Evolutionary conservation across 1,140 invertebrate species (phyloP), one percentile per base, ranked within the genome.

Genomic region (Geopemphigus sp.): DNA sequence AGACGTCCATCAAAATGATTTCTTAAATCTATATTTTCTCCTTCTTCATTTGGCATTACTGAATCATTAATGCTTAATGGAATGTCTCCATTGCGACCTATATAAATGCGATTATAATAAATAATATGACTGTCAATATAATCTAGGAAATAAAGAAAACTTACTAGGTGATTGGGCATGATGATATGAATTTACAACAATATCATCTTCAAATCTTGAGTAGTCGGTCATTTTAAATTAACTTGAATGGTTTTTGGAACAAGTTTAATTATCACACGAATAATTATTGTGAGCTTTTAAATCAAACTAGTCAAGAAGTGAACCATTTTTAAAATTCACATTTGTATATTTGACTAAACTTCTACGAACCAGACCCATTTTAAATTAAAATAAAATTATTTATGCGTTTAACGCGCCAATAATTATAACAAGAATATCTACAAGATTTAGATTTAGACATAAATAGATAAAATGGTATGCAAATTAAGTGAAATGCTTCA

Each of bases 141-240:
- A 39, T 50, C 12, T 5, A 50, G 5, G 5, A 1, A 22, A 54
- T n/a, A 12, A 73, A 73, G 12, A 29, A 74, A 39, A 59, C 57
- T 78, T 50, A 78, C 74, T 63, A 2, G 74, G 74, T 17, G 74
- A 78, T 78, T 78, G 74, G 3, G 74, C 56, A 39, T 76, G 81
- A 39, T 76, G 81, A 50, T 76, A 73, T 45, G 70, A 74, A 50
- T 78, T 81, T 11, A 78, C 73, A 26, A 81, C n/a, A 29, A 78
- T 66, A 26, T 81, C 81, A 17, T 76, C 81, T 66, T 73, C 70
- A 39, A 81, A 81, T 76, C 81, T 61, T n/a, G 61, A 64, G 26
- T 81, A 81, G 32, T 78, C 74, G 1, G 74, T 59, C 74, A 78
- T 78, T 61, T 47, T 78, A 11, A 54, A 54, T 12, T 0, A 5